These are phyloP conservation scores for Phoenoteleia sp. DNA, from an alignment of 2,888 invertebrate genomes.

Conservation along the genomic window DNA sequence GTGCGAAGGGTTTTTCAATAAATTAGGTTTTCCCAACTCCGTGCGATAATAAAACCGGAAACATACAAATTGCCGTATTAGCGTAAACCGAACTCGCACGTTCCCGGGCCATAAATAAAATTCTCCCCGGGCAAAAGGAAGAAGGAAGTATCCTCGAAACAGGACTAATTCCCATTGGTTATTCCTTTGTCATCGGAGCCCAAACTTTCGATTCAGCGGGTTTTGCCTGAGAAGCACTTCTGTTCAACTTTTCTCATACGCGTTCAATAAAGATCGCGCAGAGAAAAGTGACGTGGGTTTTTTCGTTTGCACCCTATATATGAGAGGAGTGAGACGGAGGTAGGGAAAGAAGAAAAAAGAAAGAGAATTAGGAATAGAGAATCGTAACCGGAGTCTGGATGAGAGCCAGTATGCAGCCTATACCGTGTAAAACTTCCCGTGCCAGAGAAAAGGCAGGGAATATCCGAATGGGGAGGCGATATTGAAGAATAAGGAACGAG, in stretches of 20 bases:
- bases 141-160: too few species aligned
- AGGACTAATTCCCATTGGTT: conserved; percentile 21
- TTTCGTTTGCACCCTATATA: conserved; percentile 48
- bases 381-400: conserved; percentile 81
- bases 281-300: conserved; percentile 34
- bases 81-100: conserved; percentile 43
- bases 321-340: conserved; percentile 7
- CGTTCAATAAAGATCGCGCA: conserved; percentile 52
- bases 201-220: conserved; percentile 22
- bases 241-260: conserved; percentile 59
- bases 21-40: conserved; percentile 52
- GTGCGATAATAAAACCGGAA: conserved; percentile 58
- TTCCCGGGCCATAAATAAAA: conserved; percentile 47
- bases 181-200: conserved; percentile 31
- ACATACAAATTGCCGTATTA: conserved; percentile 68
- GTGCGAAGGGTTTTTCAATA: conserved; percentile 50
- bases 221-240: conserved; percentile 31
- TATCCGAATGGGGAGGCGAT: conserved; percentile 57
- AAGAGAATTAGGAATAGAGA: conserved; percentile 53
- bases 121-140: conserved; percentile 1
- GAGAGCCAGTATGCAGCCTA: conserved; percentile 77
- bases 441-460: conserved; percentile 61
- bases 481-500: conserved; percentile 59
- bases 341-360: background rate
- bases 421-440: conserved; percentile 66